These are phyloP conservation scores for Cichlasoma orientale DNA, from an alignment of 2,797 vertebrate species.

Conservation along the genomic window DNA sequence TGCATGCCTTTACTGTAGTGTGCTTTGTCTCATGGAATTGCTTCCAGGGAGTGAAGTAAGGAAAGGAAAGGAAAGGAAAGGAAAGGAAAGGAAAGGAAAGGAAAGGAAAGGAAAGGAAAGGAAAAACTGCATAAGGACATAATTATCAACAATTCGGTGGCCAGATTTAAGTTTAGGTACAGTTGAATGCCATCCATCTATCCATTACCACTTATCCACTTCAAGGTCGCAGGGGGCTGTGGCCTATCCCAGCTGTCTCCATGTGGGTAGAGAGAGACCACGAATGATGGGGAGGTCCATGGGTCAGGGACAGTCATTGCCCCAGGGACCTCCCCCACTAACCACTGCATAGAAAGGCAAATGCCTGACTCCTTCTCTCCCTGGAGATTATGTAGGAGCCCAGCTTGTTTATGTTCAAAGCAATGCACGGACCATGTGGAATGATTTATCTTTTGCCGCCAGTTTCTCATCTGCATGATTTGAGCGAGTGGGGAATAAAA, in stretches of 20 bases:
- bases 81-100: too few relatives aligned
- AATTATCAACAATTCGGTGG: background rate
- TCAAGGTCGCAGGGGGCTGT: background rate
- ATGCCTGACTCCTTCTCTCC: background rate
- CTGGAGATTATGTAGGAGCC: background rate
- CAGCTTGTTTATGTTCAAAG: background rate
- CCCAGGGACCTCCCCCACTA: background rate
- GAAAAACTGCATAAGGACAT: background rate
- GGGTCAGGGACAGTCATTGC: background rate
- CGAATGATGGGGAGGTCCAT: background rate
- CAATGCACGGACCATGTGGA: background rate
- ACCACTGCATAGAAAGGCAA: background rate
- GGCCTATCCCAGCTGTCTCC: background rate
- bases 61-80: too few relatives aligned
- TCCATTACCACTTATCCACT: background rate
- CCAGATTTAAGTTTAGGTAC: background rate
- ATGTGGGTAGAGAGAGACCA: background rate
- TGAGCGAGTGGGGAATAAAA: background rate
- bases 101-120: too few relatives aligned
- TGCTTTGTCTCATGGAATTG: background rate
- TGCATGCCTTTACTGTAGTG: too few relatives aligned
- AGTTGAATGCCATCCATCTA: background rate
- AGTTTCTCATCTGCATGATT: constrained; percentile 2
- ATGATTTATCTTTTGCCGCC: background rate
- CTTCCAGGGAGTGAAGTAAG: background rate